A percentile compares a stretch with the other conserved stretches of the same genome.
These are phyloP conservation scores for Byasa hedistus DNA, from an alignment of 2,888 invertebrate genomes.

Conservation along the genomic window DNA sequence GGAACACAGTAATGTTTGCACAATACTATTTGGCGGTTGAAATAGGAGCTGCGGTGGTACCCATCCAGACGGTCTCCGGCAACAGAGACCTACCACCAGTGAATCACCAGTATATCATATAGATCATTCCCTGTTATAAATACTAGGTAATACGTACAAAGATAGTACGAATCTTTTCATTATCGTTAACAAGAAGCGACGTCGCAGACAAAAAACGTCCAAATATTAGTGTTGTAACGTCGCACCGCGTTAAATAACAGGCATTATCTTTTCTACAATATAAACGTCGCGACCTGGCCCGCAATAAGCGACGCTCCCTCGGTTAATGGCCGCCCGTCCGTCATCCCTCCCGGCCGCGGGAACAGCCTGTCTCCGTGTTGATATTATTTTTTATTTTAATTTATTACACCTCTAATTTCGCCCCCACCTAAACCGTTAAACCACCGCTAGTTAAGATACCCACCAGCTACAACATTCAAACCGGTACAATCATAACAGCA, in stretches of 20 bases:
- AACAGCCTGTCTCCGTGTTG: slow-evolving; percentile 39
- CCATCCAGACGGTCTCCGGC: too few species aligned
- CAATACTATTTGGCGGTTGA: too few species aligned
- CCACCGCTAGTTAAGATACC: too few species aligned
- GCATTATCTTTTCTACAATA: slow-evolving; percentile 68
- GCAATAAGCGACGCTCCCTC: slow-evolving; percentile 59
- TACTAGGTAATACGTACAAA: slow-evolving; percentile 36
- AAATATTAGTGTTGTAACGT: slow-evolving; percentile 60
- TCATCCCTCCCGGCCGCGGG: slow-evolving; percentile 49
- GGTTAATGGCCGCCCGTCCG: slow-evolving; percentile 61
- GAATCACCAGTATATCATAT: too few species aligned
- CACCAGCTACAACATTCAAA: too few species aligned
- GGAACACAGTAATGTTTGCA: too few species aligned
- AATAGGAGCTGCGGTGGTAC: too few species aligned
- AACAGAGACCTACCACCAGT: too few species aligned
- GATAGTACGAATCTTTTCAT: slow-evolving; percentile 38
- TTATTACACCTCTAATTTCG: slow-evolving; percentile 15
- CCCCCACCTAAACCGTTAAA: too few species aligned
- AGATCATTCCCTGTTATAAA: slow-evolving; percentile 8
- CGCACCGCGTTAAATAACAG: slow-evolving; percentile 61
- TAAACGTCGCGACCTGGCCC: slow-evolving; percentile 59
- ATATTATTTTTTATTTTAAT: slow-evolving; percentile 36
- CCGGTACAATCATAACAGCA: too few species aligned
- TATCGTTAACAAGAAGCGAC: slow-evolving; percentile 54
- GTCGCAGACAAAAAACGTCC: slow-evolving; percentile 52